Conservation (phyloP, 2,113 vertebrate species). For the Clinocottus analis region DNA sequence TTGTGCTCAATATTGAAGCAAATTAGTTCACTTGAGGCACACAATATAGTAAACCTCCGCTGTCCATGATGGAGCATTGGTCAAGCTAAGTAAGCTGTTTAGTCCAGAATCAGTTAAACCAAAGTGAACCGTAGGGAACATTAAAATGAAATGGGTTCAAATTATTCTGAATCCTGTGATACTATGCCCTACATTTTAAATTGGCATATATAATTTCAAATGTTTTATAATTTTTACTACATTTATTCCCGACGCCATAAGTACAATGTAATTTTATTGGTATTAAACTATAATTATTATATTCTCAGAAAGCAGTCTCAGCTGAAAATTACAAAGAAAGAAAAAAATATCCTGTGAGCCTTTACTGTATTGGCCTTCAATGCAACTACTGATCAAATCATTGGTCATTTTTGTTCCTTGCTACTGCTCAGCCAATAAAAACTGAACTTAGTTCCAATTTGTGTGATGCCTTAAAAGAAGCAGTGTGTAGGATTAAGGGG, state of each 20-base stretch:
- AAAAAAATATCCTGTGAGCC: no score
- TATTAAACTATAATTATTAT: slow-evolving; percentile 12
- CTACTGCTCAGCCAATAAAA: no score
- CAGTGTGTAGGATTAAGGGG: no score
- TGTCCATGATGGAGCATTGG: background rate
- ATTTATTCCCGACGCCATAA: no score
- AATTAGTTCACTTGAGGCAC: slow-evolving; percentile 3
- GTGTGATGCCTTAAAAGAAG: no score
- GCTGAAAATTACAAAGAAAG: slow-evolving; percentile 19
- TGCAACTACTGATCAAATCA: no score
- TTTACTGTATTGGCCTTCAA: no score
- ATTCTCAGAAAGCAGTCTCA: slow-evolving; percentile 23
- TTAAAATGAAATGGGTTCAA: background rate
- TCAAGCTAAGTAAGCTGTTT: background rate
- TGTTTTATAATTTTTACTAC: slow-evolving; percentile 29
- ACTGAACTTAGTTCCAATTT: no score
- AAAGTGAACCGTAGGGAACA: slow-evolving; percentile 18
- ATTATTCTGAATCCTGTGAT: slow-evolving; percentile 13
- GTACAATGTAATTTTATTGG: slow-evolving; percentile 6
- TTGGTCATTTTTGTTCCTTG: no score
- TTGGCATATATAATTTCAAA: slow-evolving; percentile 18
- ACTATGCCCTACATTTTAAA: slow-evolving; percentile 17
- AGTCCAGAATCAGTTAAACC: background rate
- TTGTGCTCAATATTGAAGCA: background rate
- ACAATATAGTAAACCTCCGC: background rate